Conservation (phyloP, 2,797 vertebrate species). For the Lemur catta region DNA sequence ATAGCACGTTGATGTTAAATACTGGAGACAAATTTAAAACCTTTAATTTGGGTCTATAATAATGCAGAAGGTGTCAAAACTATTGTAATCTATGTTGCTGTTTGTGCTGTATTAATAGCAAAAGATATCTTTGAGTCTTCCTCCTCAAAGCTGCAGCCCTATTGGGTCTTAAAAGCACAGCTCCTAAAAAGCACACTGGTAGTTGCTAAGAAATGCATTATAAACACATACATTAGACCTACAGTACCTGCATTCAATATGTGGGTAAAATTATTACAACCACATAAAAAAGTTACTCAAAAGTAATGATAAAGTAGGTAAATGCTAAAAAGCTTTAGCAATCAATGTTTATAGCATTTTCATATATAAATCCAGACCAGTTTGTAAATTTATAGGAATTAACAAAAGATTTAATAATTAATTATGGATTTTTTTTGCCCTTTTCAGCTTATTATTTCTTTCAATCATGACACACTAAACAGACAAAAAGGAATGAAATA, state of each 20-base stretch:
- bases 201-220: slow-evolving; percentile 34
- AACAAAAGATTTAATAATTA: background rate
- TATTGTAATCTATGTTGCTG: background rate
- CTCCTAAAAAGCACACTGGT: background rate
- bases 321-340: background rate
- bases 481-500: slow-evolving; percentile 19
- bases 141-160: background rate
- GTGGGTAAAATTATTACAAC: slow-evolving; percentile 4
- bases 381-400: background rate
- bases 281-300: background rate
- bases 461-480: background rate
- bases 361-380: background rate
- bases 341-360: background rate
- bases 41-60: slow-evolving; percentile 17
- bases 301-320: background rate
- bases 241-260: background rate
- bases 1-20: slow-evolving; percentile 26
- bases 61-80: slow-evolving; percentile 24
- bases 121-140: background rate
- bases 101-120: slow-evolving; percentile 3
- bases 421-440: background rate
- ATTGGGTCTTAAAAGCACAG: slow-evolving; percentile 7
- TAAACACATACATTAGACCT: slow-evolving; percentile 12
- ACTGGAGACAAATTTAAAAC: slow-evolving; percentile 30
- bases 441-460: slow-evolving; percentile 15